Base-by-base conservation (phyloP, 1,140 invertebrate species). In the Gonioctena quinquepunctata region DNA sequence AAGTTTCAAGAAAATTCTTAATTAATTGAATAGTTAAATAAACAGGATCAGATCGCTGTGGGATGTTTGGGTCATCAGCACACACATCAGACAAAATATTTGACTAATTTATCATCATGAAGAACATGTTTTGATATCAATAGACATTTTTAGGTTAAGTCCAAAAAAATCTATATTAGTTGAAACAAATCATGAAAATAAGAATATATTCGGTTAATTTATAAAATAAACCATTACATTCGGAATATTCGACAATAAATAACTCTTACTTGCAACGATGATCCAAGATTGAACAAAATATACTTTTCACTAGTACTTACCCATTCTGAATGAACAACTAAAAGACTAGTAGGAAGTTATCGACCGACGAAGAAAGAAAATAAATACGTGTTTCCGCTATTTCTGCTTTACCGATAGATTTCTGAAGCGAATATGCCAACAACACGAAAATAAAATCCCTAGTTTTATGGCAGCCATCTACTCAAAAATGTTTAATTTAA, bases 21-120 rank as follows among this genome's bases (percentile, higher is more conserved):
- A 56, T 66, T n/a, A 49, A 42, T 42, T n/a, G n/a, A n/a, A 11
- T 63, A 50, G 42, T 64, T 56, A n/a, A 48, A 49, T 2, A 60
- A 27, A 22, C 56, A 61, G 13, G 11, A 49, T 82, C 80, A 82
- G 80, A 80, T 72, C 80, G 80, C 80, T 82, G 80, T 82, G 79
- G 79, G 76, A 81, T 57, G 26, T 75, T 71, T 61, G 64, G 69
- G 76, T 81, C 79, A 70, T 82, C 80, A 82, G 59, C 68, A 73
- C 68, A 70, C 69, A 67, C 68, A 69, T 73, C 68, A 63, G 71
- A 70, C 59, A 22, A 33, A 23, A 22, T 68, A 75, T 65, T 33
- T 65, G 60, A 74, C 57, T 33, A 68, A 70, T 4, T 66, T 68
- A 21, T 76, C 72, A 74, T 76, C 75, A 76, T 74, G 5, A 59